Evolutionary conservation across 2,888 invertebrate species (phyloP).

Genomic region (Eugnorisma glareosa): DNA sequence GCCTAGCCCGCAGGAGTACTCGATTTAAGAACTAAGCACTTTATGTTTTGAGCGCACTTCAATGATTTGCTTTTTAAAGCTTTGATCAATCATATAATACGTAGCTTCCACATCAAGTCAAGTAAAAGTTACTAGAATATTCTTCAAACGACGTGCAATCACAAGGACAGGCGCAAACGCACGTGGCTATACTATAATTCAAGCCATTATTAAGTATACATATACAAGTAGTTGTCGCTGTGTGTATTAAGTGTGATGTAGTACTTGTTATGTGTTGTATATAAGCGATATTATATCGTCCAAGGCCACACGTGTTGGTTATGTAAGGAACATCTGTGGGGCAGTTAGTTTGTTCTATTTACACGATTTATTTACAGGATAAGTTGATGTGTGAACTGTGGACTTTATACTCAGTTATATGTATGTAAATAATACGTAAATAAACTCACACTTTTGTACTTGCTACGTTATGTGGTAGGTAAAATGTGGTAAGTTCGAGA

Average conservation of each 20-base stretch:
- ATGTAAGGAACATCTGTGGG: conserved; percentile 56
- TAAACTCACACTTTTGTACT: neutral
- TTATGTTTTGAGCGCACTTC: neutral
- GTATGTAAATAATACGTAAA: neutral
- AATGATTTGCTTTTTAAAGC: neutral
- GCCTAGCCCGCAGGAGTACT: neutral
- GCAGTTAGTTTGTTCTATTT: conserved; percentile 33
- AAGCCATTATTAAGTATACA: conserved; percentile 38
- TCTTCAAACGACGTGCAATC: conserved; percentile 16
- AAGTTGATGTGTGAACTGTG: neutral
- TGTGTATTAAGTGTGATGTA: conserved; percentile 25
- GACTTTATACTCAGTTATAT: neutral
- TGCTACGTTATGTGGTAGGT: too few relatives aligned
- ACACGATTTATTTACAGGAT: conserved; percentile 26
- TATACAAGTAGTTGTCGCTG: conserved; percentile 2
- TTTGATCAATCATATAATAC: neutral
- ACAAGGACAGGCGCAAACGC: conserved; percentile 33
- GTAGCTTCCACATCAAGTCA: neutral
- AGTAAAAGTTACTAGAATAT: conserved; percentile 17
- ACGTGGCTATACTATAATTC: conserved; percentile 51
- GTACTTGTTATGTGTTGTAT: conserved; percentile 44
- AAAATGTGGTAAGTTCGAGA: neutral
- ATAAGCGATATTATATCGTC: conserved; percentile 54
- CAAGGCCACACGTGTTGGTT: conserved; percentile 67
- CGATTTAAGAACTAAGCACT: rapidly evolving